Percentiles rank a stretch among this genome's conserved stretches.
phyloP scores from a whole-genome alignment of 1,140 invertebrate genomes.

The Anastrepha ludens region DNA sequence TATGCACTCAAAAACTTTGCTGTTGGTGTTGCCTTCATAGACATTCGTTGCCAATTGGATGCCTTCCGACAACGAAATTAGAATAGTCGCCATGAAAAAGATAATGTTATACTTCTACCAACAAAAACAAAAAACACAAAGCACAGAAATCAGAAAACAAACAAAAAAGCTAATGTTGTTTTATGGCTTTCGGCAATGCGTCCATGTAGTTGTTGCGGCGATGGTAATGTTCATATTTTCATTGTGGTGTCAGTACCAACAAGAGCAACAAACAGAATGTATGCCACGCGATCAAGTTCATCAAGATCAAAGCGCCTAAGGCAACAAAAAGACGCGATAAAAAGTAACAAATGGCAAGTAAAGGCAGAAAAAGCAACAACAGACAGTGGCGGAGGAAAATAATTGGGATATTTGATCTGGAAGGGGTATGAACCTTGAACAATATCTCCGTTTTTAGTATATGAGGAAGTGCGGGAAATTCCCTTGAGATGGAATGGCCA shows the following conservation, averaged over 20 bases:
- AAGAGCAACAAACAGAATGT: constrained; percentile 44
- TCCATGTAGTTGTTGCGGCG: background rate
- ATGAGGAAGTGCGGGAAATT: too few species aligned
- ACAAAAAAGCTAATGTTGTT: background rate
- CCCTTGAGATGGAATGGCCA: too few species aligned
- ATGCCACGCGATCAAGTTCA: constrained; percentile 52
- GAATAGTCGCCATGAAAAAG: constrained; percentile 14
- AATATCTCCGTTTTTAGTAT: too few species aligned
- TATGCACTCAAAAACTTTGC: background rate
- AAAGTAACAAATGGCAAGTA: background rate
- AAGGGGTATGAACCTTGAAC: too few species aligned
- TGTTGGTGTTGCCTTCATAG: background rate
- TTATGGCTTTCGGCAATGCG: background rate
- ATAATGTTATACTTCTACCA: background rate
- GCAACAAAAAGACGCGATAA: background rate
- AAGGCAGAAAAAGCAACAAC: background rate
- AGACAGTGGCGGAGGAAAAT: background rate
- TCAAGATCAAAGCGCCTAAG: constrained; percentile 45
- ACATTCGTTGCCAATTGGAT: background rate
- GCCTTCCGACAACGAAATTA: constrained; percentile 30
- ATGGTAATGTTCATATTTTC: constrained; percentile 3
- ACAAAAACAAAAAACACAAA: constrained; percentile 12
- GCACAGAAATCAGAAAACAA: background rate
- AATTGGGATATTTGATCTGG: too few species aligned
- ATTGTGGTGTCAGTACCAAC: background rate